Conservation (phyloP, 23 tunicate species). For the Oikopleura vanhoeffeni region DNA sequence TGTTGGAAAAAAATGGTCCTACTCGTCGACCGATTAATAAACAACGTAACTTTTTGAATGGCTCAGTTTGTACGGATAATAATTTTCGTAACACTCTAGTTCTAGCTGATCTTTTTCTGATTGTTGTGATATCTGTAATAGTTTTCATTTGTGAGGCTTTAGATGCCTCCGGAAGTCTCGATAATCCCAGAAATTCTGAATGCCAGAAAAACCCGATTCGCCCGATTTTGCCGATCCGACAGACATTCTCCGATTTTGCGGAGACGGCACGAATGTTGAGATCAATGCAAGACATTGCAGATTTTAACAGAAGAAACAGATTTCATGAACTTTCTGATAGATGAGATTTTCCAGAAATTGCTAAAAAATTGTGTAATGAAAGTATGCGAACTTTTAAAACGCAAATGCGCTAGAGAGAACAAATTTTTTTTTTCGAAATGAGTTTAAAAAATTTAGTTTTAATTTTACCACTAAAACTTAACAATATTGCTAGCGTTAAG, state of each 20-base stretch:
- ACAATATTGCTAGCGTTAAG: no score
- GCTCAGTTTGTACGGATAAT: neutral
- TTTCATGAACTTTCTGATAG: neutral
- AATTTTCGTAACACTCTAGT: neutral
- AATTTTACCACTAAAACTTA: no score
- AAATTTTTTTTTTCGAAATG: no score
- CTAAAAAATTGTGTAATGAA: no score
- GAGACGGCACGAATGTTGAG: neutral
- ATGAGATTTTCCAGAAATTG: neutral
- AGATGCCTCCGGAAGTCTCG: neutral
- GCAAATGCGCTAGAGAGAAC: no score
- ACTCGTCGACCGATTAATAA: no score
- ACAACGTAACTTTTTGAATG: neutral
- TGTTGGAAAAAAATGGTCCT: no score
- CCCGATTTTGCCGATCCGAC: neutral
- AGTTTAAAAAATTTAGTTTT: no score
- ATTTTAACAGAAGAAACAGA: neutral
- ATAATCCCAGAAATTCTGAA: neutral
- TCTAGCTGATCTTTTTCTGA: neutral
- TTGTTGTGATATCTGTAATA: constrained; percentile 6
- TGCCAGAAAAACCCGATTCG: neutral
- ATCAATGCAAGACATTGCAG: neutral
- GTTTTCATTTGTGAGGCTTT: neutral
- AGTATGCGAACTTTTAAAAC: no score
- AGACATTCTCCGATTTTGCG: neutral